Evolutionary conservation across 2,797 vertebrate genomes (phyloP).

Genomic region (Emys orbicularis): DNA sequence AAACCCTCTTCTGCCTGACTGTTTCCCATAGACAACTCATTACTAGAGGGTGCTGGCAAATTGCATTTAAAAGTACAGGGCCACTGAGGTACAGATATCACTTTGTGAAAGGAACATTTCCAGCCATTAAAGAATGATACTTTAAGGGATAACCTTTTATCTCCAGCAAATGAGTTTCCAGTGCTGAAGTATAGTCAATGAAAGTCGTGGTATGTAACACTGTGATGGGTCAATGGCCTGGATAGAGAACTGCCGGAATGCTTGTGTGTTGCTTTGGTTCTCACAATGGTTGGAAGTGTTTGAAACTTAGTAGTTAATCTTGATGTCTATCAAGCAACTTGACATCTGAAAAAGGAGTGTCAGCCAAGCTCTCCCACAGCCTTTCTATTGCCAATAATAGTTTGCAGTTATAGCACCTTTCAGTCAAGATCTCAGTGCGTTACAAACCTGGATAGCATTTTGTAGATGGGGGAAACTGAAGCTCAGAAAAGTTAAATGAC

Average conservation of each 20-base stretch:
- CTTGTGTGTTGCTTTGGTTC: not conserved
- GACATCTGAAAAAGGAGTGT: not conserved
- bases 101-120: not conserved
- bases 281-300: not conserved
- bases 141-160: not conserved
- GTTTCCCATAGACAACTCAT: accelerated
- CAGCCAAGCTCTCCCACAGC: not conserved
- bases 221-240: not conserved
- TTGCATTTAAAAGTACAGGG: not conserved
- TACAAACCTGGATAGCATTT: not conserved
- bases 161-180: accelerated
- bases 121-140: not conserved
- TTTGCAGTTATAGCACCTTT: not conserved
- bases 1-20: not conserved
- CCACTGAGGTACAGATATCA: not conserved
- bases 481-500: not conserved
- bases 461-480: not conserved
- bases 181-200: not conserved
- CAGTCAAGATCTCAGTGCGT: not conserved
- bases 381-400: not conserved
- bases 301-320: not conserved
- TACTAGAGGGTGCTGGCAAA: not conserved
- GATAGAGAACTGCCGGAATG: not conserved
- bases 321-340: not conserved
- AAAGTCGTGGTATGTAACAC: not conserved